phyloP scores from a whole-genome alignment of 2,113 vertebrate species.

The Peromyscus maniculatus region DNA sequence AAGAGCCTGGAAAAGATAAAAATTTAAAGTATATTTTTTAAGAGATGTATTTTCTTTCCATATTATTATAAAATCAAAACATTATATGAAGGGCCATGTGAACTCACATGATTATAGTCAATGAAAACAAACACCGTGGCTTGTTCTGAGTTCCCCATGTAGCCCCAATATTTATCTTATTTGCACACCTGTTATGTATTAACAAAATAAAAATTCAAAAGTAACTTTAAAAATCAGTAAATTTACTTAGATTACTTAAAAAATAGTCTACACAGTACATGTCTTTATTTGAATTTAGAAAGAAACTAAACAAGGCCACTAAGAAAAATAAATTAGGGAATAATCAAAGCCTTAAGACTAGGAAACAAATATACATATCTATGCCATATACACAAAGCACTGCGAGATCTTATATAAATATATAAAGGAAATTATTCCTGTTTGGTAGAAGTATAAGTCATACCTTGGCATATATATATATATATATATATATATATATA shows the following conservation, averaged over 20 bases:
- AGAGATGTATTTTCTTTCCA: background rate
- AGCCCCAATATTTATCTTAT: background rate
- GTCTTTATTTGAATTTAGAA: conserved; percentile 14
- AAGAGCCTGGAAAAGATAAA: background rate
- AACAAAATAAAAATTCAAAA: conserved; percentile 50
- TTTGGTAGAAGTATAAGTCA: background rate
- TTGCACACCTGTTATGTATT: background rate
- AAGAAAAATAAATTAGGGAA: background rate
- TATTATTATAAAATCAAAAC: background rate
- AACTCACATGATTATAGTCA: background rate
- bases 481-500: background rate
- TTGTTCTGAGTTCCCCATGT: background rate
- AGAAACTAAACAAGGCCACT: background rate
- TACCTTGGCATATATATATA: background rate
- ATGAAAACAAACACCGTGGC: background rate
- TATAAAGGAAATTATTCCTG: background rate
- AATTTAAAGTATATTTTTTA: background rate
- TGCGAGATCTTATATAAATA: background rate
- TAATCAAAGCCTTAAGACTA: background rate
- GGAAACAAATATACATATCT: background rate
- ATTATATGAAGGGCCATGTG: background rate
- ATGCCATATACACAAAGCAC: background rate
- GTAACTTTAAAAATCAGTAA: background rate
- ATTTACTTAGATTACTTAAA: background rate
- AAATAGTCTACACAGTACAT: background rate